Evolutionary conservation across 2,888 invertebrate genomes (phyloP), one percentile per base, ranked within the genome.

Genomic region (Sepioteuthis lessoniana): DNA sequence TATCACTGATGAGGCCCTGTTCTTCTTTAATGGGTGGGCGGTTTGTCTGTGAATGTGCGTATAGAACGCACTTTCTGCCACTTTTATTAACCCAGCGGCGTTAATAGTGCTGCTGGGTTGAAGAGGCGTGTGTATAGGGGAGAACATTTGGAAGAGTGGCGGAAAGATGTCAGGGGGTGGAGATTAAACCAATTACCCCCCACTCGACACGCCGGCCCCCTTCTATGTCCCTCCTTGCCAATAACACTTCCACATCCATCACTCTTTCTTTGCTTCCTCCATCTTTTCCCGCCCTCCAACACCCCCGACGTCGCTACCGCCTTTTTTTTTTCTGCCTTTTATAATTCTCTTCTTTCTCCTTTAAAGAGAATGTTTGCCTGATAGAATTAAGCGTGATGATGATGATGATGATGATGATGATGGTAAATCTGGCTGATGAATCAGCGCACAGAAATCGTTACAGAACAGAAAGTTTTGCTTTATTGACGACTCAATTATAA

Each of bases 11-110:
- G 76, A 76, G 13, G 76, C n/a, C n/a, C n/a, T 10, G 16, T 25
- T 76, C 76, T 76, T 76, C n/a, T 76, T 76, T n/a, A n/a, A n/a
- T 76, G 76, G 76, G 76, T 76, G 76, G 76, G n/a, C n/a, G n/a
- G 76, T 76, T 76, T 76, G 76, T 76, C 76, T 76, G 76, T n/a
- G 76, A 76, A 76, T 76, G 76, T 76, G 76, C n/a, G 19, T n/a
- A 35, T 76, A n/a, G n/a, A 76, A 76, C 76, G n/a, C 13, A 76
- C n/a, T 76, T 76, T 76, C 76, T 25, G 76, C 16, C 76, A 76
- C n/a, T n/a, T 76, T 76, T 35, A 76, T 76, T 16, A 76, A 76
- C n/a, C 76, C 76, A 76, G n/a, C 13, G 76, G n/a, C 76, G 76
- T n/a, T 76, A 55, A n/a, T n/a, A n/a, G 76, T 76, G 55, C 55